phyloP scores from a whole-genome alignment of 37 sponge, comb jelly and placozoan genomes.

The Lycopodina hypogea region DNA sequence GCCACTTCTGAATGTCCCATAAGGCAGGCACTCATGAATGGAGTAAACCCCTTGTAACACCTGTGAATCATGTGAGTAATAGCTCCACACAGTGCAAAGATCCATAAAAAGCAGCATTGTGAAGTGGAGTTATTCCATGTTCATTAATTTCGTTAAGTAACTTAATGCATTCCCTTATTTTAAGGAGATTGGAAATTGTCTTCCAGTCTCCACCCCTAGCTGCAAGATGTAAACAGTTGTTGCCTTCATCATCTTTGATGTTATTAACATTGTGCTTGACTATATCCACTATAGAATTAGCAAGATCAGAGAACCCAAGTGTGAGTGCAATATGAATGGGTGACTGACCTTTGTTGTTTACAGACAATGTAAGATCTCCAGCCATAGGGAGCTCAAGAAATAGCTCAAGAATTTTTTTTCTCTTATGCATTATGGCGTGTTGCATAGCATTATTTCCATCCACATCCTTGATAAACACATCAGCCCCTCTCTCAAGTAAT shows the following conservation, averaged over 20 bases:
- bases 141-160: slow-evolving; percentile 74
- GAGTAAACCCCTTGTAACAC: slow-evolving; percentile 55
- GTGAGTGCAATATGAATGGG: slow-evolving; percentile 58
- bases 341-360: slow-evolving; percentile 21
- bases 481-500: slow-evolving; percentile 46
- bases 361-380: slow-evolving; percentile 24
- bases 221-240: slow-evolving; percentile 66
- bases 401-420: slow-evolving; percentile 14
- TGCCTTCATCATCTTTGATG: slow-evolving; percentile 43
- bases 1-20: slow-evolving; percentile 44
- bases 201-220: slow-evolving; percentile 53
- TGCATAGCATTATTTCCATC: slow-evolving; percentile 55
- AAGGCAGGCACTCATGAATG: slow-evolving; percentile 61
- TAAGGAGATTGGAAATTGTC: slow-evolving; percentile 33
- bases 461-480: slow-evolving; percentile 29
- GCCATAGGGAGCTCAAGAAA: slow-evolving; percentile 37
- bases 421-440: slow-evolving; percentile 34
- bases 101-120: slow-evolving; percentile 60
- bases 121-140: slow-evolving; percentile 78
- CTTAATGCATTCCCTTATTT: slow-evolving; percentile 22
- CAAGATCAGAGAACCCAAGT: slow-evolving; percentile 12
- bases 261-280: slow-evolving; percentile 22
- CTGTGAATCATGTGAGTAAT: slow-evolving; percentile 73
- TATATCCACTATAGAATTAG: slow-evolving; percentile 12
- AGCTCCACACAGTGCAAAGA: slow-evolving; percentile 54